These are phyloP conservation scores for Andinoacara biseriatus DNA, from an alignment of 2,113 vertebrate genomes.

Conservation along the genomic window DNA sequence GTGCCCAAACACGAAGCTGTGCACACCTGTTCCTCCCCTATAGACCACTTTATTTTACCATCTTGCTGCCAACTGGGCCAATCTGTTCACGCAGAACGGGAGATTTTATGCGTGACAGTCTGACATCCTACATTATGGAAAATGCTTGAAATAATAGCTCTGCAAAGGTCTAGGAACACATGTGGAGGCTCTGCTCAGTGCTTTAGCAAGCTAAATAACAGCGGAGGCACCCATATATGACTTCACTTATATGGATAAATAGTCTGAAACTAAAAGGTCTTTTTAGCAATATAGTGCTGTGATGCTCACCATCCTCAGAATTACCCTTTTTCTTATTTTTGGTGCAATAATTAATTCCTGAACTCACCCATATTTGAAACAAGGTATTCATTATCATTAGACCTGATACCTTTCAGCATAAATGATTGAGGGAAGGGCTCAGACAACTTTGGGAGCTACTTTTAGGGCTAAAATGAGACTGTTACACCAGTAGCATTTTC, in stretches of 20 bases:
- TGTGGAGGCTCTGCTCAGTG: conserved; percentile 4
- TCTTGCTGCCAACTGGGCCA: conserved; percentile 27
- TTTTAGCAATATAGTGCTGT: not conserved
- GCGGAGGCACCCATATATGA: not conserved
- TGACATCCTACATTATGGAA: conserved; percentile 47
- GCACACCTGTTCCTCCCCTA: conserved; percentile 26
- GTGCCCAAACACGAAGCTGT: not conserved
- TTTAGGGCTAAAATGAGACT: not conserved
- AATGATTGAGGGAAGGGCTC: not conserved
- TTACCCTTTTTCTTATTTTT: not conserved
- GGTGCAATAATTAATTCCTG: not conserved
- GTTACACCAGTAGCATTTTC: not conserved
- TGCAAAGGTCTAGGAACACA: conserved; percentile 31
- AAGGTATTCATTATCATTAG: not conserved
- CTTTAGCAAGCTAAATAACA: conserved; percentile 21
- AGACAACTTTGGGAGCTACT: not conserved
- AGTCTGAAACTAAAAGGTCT: not conserved
- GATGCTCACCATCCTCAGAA: not conserved
- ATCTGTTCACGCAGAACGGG: conserved; percentile 15
- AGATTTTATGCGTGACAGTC: conserved; percentile 41
- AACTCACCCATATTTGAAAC: not conserved
- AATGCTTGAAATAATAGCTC: conserved; percentile 63
- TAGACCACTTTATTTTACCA: conserved; percentile 21
- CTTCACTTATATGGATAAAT: not conserved
- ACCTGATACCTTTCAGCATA: not conserved